Base-by-base conservation (phyloP, 2,113 vertebrate species). In the Ammodytes marinus region DNA sequence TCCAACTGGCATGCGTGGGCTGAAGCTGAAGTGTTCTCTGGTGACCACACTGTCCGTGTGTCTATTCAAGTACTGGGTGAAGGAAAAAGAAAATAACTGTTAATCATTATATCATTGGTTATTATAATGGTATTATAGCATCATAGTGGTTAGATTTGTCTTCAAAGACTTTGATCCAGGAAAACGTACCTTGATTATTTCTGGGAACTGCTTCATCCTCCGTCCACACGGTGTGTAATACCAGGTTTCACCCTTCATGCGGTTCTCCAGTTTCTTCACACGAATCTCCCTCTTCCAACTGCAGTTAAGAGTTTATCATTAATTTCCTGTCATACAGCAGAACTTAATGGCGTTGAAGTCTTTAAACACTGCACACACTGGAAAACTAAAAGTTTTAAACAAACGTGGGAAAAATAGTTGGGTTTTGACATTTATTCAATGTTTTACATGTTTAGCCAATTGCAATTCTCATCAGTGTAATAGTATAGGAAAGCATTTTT, bases 1-100 rank as follows among this genome's bases (percentile, higher is more conserved):
- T 49, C 98, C 98, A 65, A 99, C 96, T 0, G 98, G 97, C 97
- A 99, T 99, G 3, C 98, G 96, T 14, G 98, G 98, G 86, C 98
- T 99, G 94, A 99, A 99, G 92, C 98, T 99, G 95, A 99, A 99
- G 89, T 99, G 97, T 74, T 99, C 97, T 0, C 98, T 96, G 40
- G 95, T 95, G 19, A 99, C 97, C 0, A 88, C 91, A n/a, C 94
- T 96, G 67, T 95, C 96, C 60, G 95, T 89, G 7, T 97, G 97
- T 89, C 94, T 96, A 90, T 94, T 97, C 93, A 99, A 92, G 92
- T 97, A 99, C 98, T 99, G 83, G 0, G 8, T 4, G 7, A 1
- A 10, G 15, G 40, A 55, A 43, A 40, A 35, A 17, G 27, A 46
- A 49, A 19, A 67, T 54, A 17, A 0, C 0, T 12, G 14, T 69